phyloP scores from a whole-genome alignment of 2,113 vertebrate genomes.

The Kryptolebias marmoratus region DNA sequence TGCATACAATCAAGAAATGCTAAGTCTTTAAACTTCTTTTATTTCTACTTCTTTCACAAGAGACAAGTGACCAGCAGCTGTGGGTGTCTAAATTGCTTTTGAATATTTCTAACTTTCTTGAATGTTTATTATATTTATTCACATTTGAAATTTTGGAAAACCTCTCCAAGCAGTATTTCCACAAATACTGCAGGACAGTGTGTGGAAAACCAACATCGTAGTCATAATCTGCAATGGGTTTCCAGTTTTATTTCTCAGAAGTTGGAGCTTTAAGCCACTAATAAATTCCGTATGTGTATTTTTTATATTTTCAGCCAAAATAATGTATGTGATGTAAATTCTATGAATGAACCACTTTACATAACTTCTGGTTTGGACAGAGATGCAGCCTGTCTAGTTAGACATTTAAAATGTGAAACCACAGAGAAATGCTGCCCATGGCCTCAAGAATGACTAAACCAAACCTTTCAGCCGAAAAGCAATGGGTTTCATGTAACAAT shows the following conservation, averaged over 20 bases:
- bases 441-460: constrained; percentile 80
- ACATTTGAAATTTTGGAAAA: constrained; percentile 55
- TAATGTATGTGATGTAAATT: constrained; percentile 73
- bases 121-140: constrained; percentile 43
- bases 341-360: constrained; percentile 78
- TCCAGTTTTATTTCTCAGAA: constrained; percentile 59
- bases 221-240: constrained; percentile 54
- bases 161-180: constrained; percentile 56
- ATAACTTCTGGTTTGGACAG: constrained; percentile 76
- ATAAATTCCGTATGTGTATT: constrained; percentile 67
- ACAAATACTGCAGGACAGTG: constrained; percentile 37
- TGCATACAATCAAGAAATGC: too few species aligned
- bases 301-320: constrained; percentile 58
- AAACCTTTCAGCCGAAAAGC: constrained; percentile 76
- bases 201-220: constrained; percentile 48
- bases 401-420: constrained; percentile 73
- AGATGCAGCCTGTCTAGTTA: constrained; percentile 54
- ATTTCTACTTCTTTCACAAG: too few species aligned
- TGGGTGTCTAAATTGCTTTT: too few species aligned
- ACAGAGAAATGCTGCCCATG: constrained; percentile 73
- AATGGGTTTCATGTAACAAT: constrained; percentile 82
- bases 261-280: constrained; percentile 46
- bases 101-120: constrained; percentile 10
- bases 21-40: too few species aligned
- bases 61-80: too few species aligned